Evolutionary conservation across 2,797 vertebrate species (phyloP).

Genomic region (Hydrophis major): DNA sequence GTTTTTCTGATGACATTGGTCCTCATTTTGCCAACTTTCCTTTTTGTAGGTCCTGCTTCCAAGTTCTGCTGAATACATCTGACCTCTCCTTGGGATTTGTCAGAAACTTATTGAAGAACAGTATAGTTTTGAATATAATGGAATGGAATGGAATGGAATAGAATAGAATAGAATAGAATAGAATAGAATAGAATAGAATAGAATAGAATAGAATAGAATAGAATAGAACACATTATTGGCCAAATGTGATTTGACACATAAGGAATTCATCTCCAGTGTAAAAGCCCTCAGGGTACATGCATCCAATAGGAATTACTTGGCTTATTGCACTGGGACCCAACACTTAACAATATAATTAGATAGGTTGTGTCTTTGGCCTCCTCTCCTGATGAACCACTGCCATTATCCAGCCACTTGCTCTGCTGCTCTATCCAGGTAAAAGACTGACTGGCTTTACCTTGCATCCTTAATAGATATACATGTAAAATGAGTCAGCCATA

Average conservation of each 20-base stretch:
- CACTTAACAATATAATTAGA: neutral
- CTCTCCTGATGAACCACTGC: neutral
- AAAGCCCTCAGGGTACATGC: neutral
- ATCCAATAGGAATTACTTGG: neutral
- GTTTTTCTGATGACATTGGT: neutral
- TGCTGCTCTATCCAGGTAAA: neutral
- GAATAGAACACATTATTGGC: no score
- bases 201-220: no score
- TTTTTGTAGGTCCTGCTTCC: neutral
- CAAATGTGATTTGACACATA: neutral
- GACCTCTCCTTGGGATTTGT: neutral
- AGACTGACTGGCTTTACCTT: neutral
- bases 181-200: no score
- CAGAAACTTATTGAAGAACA: neutral
- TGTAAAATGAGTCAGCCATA: neutral
- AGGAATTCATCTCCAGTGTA: neutral
- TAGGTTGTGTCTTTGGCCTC: neutral
- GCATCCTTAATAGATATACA: neutral
- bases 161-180: no score
- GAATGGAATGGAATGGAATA: no score
- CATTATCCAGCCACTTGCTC: neutral
- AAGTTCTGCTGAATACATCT: neutral
- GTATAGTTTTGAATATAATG: neutral
- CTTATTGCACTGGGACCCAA: neutral
- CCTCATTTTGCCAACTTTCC: neutral